phyloP scores from a whole-genome alignment of 1,140 invertebrate species.

The Drosophila melanogaster region Release_6_plus_ISO1_MT NT_033779.5:18418501-18419000 shows the following conservation, averaged over 20 bases:
- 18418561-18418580: constrained; percentile 35
- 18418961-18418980: constrained; percentile 20
- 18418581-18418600: constrained; percentile 64
- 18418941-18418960: constrained; percentile 22
- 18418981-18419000: constrained; percentile 21
- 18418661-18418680: constrained; percentile 16
- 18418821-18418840: constrained; percentile 52
- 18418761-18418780: constrained; percentile 83
- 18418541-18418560: constrained; percentile 65
- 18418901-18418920: constrained; percentile 28
- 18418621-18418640: constrained; percentile 22
- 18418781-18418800: constrained; percentile 79
- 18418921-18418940: constrained; percentile 44
- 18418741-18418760: constrained; percentile 69
- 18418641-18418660: constrained; percentile 37
- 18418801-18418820: constrained; percentile 68
- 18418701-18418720: constrained; percentile 51
- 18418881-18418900: constrained; percentile 21
- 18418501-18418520: constrained; percentile 33
- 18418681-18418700: constrained; percentile 41
- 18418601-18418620: constrained; percentile 36
- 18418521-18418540: constrained; percentile 64
- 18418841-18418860: constrained; percentile 8
- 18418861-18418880: constrained; percentile 25
- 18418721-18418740: constrained; percentile 10